phyloP scores from a whole-genome alignment of 2,888 invertebrate species.

The Tricholauxania praeusta region DNA sequence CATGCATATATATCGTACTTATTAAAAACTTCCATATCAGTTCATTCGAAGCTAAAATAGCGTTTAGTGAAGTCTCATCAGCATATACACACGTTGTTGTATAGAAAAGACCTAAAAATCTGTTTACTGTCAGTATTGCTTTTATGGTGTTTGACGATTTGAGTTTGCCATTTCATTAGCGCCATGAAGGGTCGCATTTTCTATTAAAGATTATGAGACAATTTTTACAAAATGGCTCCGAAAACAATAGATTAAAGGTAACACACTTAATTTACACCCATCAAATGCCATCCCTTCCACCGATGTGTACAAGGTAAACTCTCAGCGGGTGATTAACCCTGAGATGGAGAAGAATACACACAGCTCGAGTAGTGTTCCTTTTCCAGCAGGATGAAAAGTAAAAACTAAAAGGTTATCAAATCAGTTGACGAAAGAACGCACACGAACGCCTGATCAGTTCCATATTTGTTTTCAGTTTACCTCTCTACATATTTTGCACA shows the following conservation, averaged over 20 bases:
- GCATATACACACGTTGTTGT: neutral
- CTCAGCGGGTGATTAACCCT: slow-evolving; percentile 19
- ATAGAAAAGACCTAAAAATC: too few species aligned
- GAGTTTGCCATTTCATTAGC: slow-evolving; percentile 9
- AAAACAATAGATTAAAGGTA: neutral
- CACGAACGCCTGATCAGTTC: slow-evolving; percentile 30
- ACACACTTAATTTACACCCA: slow-evolving; percentile 15
- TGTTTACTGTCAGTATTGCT: too few species aligned
- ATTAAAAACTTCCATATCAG: slow-evolving; percentile 26
- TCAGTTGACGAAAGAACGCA: slow-evolving; percentile 18
- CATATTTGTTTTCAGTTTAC: slow-evolving; percentile 18
- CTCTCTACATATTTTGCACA: neutral
- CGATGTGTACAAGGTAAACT: neutral
- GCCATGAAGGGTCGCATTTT: slow-evolving; percentile 15
- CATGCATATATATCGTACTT: neutral
- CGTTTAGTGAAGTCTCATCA: neutral
- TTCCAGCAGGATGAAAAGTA: neutral
- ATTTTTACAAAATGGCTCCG: slow-evolving; percentile 23
- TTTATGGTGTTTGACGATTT: too few species aligned
- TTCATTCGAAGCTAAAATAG: slow-evolving; percentile 17
- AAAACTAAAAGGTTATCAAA: slow-evolving; percentile 54
- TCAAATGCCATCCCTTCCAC: neutral
- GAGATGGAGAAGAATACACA: neutral
- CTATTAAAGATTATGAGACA: slow-evolving; percentile 1
- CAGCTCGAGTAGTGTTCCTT: slow-evolving; percentile 1